Evolutionary conservation across 2,888 invertebrate species (phyloP).

Genomic region (Gari tellinella): DNA sequence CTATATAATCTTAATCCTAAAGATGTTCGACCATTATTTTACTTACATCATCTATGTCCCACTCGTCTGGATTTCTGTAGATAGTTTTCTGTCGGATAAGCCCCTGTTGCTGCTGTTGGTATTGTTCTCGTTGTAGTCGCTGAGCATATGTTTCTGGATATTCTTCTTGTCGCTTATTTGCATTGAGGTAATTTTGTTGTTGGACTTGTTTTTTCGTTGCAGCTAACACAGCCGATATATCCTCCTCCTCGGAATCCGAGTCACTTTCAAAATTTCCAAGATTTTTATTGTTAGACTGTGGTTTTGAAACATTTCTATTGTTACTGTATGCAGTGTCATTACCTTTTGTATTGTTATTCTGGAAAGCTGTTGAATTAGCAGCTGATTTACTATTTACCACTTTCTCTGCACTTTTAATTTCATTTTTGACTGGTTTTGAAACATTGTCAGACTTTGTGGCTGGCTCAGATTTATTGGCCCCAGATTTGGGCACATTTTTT

Average conservation of each 20-base stretch:
- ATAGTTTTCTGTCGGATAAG: slow-evolving; percentile 68
- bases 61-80: slow-evolving; percentile 65
- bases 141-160: slow-evolving; percentile 72
- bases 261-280: slow-evolving; percentile 46
- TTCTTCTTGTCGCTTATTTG: slow-evolving; percentile 4
- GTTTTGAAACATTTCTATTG: slow-evolving; percentile 1
- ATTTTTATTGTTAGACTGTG: neutral
- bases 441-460: neutral
- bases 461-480: slow-evolving; percentile 8
- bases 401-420: too few species aligned
- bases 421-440: slow-evolving; percentile 7
- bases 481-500: slow-evolving; percentile 17
- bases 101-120: slow-evolving; percentile 52
- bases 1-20: too few species aligned
- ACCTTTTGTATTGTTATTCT: too few species aligned
- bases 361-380: too few species aligned
- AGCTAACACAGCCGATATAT: slow-evolving; percentile 50
- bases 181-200: slow-evolving; percentile 21
- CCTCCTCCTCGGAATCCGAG: slow-evolving; percentile 51
- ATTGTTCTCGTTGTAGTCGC: slow-evolving; percentile 64
- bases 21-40: too few species aligned
- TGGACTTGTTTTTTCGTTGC: slow-evolving; percentile 48
- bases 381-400: too few species aligned
- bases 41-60: slow-evolving; percentile 60
- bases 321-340: neutral